Evolutionary conservation across 2,113 vertebrate genomes (phyloP).

Genomic region (Thalassoma bifasciatum): DNA sequence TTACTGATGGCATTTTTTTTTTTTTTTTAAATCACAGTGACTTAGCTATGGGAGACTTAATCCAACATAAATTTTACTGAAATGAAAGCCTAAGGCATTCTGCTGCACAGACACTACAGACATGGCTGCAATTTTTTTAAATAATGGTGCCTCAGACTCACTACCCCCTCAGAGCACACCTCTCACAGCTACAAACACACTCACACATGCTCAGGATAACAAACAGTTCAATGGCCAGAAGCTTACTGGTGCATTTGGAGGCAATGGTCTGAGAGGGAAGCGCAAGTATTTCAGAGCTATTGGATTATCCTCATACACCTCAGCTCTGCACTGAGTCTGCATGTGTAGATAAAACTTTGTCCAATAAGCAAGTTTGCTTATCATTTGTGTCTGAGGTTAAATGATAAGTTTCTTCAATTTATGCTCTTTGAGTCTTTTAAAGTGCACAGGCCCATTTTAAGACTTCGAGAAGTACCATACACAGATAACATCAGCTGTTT

Average conservation of each 20-base stretch:
- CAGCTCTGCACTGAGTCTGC: constrained; percentile 3
- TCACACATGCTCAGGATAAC: constrained; percentile 14
- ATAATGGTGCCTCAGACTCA: constrained; percentile 11
- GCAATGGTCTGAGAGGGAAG: constrained; percentile 48
- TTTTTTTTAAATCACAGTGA: constrained; percentile 41
- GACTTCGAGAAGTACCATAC: background rate
- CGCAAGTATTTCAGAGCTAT: constrained; percentile 28
- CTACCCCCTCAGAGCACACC: background rate
- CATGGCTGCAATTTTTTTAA: constrained; percentile 12
- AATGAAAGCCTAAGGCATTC: constrained; percentile 34
- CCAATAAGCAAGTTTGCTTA: constrained; percentile 18
- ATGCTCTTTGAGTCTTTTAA: background rate
- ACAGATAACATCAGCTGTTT: background rate
- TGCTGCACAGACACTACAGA: constrained; percentile 3
- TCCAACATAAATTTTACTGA: constrained; percentile 46
- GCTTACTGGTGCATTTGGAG: constrained; percentile 46
- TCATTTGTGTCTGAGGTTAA: constrained; percentile 8
- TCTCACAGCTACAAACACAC: constrained; percentile 9
- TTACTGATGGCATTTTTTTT: constrained; percentile 20
- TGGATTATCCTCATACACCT: constrained; percentile 47
- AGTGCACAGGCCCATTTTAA: background rate
- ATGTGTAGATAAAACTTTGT: constrained; percentile 21
- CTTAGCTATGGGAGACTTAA: constrained; percentile 26
- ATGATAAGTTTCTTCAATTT: constrained; percentile 7
- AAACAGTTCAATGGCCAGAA: constrained; percentile 34